phyloP scores from a whole-genome alignment of 2,113 vertebrate species.

The Sinocyclocheilus rhinocerous region DNA sequence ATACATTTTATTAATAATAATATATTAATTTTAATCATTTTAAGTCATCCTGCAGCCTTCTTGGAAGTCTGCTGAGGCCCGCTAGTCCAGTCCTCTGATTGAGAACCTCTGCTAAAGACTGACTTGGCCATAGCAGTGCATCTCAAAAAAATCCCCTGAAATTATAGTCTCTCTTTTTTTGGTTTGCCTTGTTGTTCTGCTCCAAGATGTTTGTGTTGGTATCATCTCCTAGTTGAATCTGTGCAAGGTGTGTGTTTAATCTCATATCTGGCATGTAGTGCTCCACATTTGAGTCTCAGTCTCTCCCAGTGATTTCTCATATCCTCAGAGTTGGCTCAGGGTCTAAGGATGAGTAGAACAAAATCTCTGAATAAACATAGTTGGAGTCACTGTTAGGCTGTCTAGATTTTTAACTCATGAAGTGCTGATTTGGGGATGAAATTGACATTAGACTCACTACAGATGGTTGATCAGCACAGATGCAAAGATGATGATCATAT shows the following conservation, averaged over 20 bases:
- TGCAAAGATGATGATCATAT: not conserved
- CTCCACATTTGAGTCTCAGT: not conserved
- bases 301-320: not conserved
- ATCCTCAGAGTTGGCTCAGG: not conserved
- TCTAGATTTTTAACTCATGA: not conserved
- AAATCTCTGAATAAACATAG: constrained; percentile 6
- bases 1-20: too few species aligned
- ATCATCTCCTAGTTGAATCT: not conserved
- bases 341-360: not conserved
- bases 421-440: not conserved
- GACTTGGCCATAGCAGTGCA: not conserved
- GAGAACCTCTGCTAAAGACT: not conserved
- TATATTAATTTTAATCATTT: too few species aligned
- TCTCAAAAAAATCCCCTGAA: not conserved
- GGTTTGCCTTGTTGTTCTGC: not conserved
- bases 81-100: too few species aligned
- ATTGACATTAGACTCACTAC: not conserved
- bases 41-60: too few species aligned
- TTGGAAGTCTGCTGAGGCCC: too few species aligned
- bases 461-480: not conserved
- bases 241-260: not conserved
- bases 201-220: not conserved
- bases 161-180: not conserved
- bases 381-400: not conserved
- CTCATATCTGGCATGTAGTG: not conserved